Base-by-base conservation (phyloP, 2,797 vertebrate genomes). In the Liasis olivaceus region DNA sequence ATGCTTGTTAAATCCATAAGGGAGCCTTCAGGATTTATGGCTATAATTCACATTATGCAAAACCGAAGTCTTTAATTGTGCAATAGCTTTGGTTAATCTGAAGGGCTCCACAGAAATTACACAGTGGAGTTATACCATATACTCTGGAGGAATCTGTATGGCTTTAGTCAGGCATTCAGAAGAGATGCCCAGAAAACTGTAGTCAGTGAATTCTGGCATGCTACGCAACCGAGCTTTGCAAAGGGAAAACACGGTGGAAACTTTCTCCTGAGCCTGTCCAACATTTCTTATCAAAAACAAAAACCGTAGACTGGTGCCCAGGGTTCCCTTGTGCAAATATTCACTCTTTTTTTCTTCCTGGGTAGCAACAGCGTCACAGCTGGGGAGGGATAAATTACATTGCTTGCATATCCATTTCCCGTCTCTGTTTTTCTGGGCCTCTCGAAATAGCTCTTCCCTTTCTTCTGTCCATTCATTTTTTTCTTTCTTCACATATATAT, bases 361-460 rank as follows among this genome's bases (percentile, higher is more conserved):
- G 95, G 72, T 64, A 93, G 60, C 31, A 88, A 4, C 89, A 54
- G 64, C 94, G 93, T 88, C 0, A 0, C 36, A 93, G 62, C 92
- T 91, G 14, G n/a, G 62, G 6, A 64, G 69, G 85, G 63, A 8
- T 0, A 15, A 72, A 7, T 93, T 94, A 89, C 60, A 66, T 14
- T 62, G 62, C 91, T 91, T 0, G 0, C 72, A 0, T 90, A 47
- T 89, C 91, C 1, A 42, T 93, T 95, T 94, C 86, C 31, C 60
- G 88, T 96, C 5, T 86, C 31, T 89, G 5, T 42, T 95, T 94
- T 88, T 93, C 88, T 92, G 28, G 54, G 15, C 20, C 51, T 66
- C 94, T 95, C 91, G 89, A 95, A 85, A 91, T 94, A 72, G 89
- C 47, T 56, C 56, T 91, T 77, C 91, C 91, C 60, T 94, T 28